Conservation (phyloP, 2,113 vertebrate genomes). For the Microcebus ravelobensis region DNA sequence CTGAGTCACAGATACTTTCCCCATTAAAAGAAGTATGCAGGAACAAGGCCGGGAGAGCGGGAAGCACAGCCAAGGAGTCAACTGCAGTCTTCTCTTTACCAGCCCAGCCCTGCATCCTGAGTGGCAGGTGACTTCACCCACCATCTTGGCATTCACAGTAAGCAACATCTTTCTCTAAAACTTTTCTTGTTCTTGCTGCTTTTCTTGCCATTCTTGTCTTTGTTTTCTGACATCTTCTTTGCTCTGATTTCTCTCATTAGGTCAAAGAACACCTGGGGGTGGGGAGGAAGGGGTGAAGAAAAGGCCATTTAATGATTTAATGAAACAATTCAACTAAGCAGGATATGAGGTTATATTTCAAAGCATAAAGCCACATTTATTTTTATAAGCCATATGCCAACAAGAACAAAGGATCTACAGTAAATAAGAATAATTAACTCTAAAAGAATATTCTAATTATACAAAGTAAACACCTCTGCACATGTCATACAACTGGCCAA, state of each 20-base stretch:
- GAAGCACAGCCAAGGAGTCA: not conserved
- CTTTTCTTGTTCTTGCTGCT: constrained; percentile 97
- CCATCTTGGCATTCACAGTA: constrained; percentile 88
- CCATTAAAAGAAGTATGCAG: constrained; percentile 78
- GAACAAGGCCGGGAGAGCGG: constrained; percentile 55
- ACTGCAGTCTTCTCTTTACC: constrained; percentile 70
- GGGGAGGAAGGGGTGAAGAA: constrained; percentile 36
- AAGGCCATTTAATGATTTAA: not conserved
- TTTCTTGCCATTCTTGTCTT: constrained; percentile 96
- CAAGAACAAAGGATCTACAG: not conserved
- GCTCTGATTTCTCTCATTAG: constrained; percentile 97
- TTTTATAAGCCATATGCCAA: not conserved
- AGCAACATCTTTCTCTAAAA: constrained; percentile 93
- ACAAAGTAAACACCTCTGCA: not conserved
- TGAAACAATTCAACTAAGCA: not conserved
- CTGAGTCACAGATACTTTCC: constrained; percentile 72
- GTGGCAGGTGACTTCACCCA: constrained; percentile 50
- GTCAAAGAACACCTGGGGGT: constrained; percentile 96
- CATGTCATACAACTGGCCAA: not conserved
- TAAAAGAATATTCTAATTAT: not conserved
- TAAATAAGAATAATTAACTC: not conserved
- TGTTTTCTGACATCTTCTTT: constrained; percentile 98
- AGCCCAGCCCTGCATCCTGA: constrained; percentile 75
- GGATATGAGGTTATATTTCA: not conserved
- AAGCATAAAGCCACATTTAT: not conserved